Base-by-base conservation (phyloP, 2,113 vertebrate species). In the Poecile atricapillus region DNA sequence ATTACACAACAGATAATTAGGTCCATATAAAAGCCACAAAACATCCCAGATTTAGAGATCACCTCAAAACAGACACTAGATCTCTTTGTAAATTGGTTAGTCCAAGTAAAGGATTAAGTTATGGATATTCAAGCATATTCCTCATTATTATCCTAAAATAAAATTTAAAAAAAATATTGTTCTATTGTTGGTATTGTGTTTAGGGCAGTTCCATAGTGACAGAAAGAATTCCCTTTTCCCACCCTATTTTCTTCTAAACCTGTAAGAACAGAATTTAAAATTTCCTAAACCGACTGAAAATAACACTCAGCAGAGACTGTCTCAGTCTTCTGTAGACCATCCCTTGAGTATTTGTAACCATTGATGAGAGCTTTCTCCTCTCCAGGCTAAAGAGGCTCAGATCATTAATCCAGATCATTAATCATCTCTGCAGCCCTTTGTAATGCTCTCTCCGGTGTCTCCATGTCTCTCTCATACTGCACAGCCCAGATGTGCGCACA, bases 1-100 rank as follows among this genome's bases (percentile, higher is more conserved):
- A 87, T 89, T 93, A 58, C 59, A 76, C 31, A 93, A 83, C n/a
- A 89, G 25, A 91, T 63, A 89, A 95, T 83, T 90, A 30, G 1
- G 11, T 62, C 5, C 24, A 23, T 59, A 50, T 31, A 93, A 95
- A 93, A 88, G 4, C 46, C 0, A 0, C 41, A 53, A 84, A 83
- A 89, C n/a, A 41, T 33, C 22, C 12, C 31, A 47, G 15, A 43
- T 8, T n/a, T 75, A 65, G 30, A 89, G 76, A 64, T 65, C 23
- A 67, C 33, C 24, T 47, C 67, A 83, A 50, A 91, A 67, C 16
- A 85, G 27, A 73, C 13, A 19, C 11, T 64, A 58, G 9, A 65
- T 24, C 2, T 71, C 12, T 44, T n/a, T 84, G 47, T 39, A 89
- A 81, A 71, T 65, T 87, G 55, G 4, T 7, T 89, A 79, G 41